Evolutionary conservation across 2,797 vertebrate genomes (phyloP).

Genomic region (Esox masquinongy): DNA sequence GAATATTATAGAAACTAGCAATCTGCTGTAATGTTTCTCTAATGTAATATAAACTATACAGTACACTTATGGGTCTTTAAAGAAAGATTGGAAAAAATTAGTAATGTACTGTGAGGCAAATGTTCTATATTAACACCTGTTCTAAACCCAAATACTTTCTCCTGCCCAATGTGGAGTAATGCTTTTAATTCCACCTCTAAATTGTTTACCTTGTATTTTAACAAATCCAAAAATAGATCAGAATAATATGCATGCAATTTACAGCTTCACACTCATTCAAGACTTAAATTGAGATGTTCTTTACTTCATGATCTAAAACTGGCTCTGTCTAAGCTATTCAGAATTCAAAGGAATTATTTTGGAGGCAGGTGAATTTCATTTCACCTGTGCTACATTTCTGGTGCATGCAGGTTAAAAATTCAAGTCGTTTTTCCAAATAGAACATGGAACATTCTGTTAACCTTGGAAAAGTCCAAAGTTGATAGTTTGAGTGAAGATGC

Average conservation of each 20-base stretch:
- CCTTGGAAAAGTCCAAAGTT: neutral
- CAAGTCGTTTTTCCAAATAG: neutral
- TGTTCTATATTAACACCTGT: conserved; percentile 10
- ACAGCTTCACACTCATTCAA: too few species aligned
- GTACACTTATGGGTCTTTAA: too few species aligned
- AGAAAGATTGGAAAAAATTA: neutral
- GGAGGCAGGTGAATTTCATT: neutral
- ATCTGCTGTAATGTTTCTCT: too few species aligned
- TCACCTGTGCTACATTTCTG: neutral
- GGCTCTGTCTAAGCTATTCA: too few species aligned
- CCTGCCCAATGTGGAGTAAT: neutral
- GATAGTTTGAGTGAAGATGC: neutral
- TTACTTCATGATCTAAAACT: neutral
- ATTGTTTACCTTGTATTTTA: neutral
- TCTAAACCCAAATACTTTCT: neutral
- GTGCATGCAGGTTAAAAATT: too few species aligned
- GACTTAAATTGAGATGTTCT: neutral
- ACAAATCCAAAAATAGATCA: neutral
- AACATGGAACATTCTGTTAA: neutral
- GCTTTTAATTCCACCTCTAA: neutral
- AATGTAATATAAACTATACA: too few species aligned
- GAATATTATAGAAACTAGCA: neutral
- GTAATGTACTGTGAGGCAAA: conserved; percentile 1
- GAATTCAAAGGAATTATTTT: too few species aligned
- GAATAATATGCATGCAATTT: too few species aligned